Percentiles rank a stretch among this genome's conserved stretches.
Evolutionary conservation across 2,888 invertebrate species (phyloP).

Genomic region (Hyppa rectilinea): DNA sequence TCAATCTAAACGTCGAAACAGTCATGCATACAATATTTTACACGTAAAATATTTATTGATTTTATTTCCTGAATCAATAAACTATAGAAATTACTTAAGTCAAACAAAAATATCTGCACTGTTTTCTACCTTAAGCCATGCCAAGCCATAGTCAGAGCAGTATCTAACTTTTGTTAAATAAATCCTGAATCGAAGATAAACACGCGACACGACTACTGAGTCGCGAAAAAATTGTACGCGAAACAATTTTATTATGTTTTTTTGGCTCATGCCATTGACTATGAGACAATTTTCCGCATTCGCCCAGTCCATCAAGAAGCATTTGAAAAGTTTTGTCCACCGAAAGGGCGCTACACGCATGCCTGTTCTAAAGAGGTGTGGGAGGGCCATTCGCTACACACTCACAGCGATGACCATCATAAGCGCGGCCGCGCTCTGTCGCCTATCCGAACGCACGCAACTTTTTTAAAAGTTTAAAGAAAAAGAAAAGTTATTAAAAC

Average conservation of each 20-base stretch:
- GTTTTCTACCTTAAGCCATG: not conserved
- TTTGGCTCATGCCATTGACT: not conserved
- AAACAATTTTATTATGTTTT: too few relatives aligned
- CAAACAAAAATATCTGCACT: not conserved
- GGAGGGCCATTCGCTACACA: conserved; percentile 67
- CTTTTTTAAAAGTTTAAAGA: conserved; percentile 48
- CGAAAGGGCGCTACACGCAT: conserved; percentile 77
- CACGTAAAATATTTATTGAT: not conserved
- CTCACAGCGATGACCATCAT: conserved; percentile 71
- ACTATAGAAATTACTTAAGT: not conserved
- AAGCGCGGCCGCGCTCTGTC: conserved; percentile 59
- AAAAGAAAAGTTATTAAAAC: conserved; percentile 28
- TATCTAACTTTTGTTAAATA: not conserved
- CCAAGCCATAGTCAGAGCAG: too few relatives aligned
- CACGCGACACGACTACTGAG: not conserved
- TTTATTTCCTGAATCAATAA: not conserved
- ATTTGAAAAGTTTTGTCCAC: conserved; percentile 59
- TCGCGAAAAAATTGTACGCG: not conserved
- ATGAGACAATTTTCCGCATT: conserved; percentile 12
- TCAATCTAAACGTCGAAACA: not conserved
- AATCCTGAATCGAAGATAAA: not conserved
- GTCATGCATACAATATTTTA: too few relatives aligned
- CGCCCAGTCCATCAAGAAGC: conserved; percentile 35
- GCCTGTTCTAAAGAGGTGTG: conserved; percentile 71
- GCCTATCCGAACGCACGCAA: conserved; percentile 49